Conservation (phyloP, 2,113 vertebrate genomes). For the Solenodon paradoxus region DNA sequence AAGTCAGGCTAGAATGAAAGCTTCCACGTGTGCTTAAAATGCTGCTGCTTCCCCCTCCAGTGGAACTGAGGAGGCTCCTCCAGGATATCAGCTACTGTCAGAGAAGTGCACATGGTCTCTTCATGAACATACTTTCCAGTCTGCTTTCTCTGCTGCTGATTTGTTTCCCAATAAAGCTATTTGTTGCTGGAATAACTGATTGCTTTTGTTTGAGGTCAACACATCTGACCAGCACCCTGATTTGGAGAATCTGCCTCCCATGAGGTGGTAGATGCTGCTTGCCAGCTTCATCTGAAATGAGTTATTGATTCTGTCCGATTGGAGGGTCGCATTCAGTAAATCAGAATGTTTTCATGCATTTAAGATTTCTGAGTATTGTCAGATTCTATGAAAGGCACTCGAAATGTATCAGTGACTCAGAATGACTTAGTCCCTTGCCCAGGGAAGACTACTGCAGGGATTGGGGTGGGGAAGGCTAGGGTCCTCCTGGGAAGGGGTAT, state of each 20-base stretch:
- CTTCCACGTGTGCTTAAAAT: no score
- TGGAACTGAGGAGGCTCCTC: neutral
- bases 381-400: neutral
- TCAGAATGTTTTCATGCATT: neutral
- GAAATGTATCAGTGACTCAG: neutral
- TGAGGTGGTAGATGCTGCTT: fast-evolving
- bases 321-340: neutral
- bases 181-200: neutral
- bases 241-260: neutral
- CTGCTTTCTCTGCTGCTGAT: neutral
- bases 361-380: neutral
- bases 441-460: neutral
- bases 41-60: neutral
- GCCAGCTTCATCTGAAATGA: neutral
- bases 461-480: neutral
- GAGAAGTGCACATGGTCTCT: neutral
- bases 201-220: neutral
- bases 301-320: no score
- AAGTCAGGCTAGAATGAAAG: neutral
- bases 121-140: neutral
- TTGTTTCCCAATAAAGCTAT: no score
- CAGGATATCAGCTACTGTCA: no score
- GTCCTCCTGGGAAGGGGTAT: no score
- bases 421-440: neutral
- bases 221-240: neutral